Conservation (phyloP, 2,113 vertebrate species). For the Noctilio leporinus region DNA sequence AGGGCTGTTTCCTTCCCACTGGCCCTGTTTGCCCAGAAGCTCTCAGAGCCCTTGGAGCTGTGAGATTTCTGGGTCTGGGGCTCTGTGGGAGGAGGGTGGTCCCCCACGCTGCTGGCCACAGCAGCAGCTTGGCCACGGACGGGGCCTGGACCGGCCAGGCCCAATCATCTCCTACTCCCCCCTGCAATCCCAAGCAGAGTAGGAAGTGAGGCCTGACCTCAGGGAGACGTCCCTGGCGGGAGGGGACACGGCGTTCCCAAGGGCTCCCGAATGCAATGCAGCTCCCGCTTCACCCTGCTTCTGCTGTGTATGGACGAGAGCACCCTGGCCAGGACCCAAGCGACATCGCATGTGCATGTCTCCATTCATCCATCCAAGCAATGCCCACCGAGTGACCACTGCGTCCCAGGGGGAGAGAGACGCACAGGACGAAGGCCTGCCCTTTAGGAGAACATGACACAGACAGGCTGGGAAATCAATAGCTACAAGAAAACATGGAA, state of each 20-base stretch:
- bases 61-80: neutral
- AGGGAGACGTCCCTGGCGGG: fast-evolving
- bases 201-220: neutral
- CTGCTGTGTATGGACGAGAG: neutral
- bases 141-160: neutral
- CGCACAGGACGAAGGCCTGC: neutral
- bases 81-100: neutral
- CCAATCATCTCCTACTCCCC: neutral
- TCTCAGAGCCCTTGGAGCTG: neutral
- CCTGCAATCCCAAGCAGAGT: neutral
- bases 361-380: neutral
- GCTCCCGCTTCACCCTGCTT: neutral
- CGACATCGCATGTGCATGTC: neutral
- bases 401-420: neutral
- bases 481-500: neutral
- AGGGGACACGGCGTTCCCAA: neutral
- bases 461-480: neutral
- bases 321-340: neutral
- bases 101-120: neutral
- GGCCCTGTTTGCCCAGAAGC: neutral
- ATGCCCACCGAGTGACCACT: neutral
- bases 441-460: neutral
- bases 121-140: conserved; percentile 3
- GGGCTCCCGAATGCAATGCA: neutral
- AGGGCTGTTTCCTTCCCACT: neutral